phyloP scores from a whole-genome alignment of 2,113 vertebrate species.

The Eurypyga helias region DNA sequence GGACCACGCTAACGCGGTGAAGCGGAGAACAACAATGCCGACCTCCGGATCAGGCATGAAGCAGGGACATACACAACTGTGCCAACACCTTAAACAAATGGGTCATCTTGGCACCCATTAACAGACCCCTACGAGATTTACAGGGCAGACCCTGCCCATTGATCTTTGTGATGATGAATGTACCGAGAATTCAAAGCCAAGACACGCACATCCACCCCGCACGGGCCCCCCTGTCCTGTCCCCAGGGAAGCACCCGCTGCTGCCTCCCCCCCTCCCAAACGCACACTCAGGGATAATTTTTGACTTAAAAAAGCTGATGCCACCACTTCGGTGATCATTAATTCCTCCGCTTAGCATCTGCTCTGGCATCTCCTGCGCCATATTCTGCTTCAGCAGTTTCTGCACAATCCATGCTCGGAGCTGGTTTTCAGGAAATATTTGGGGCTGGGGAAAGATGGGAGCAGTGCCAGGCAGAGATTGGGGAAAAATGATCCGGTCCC shows the following conservation, averaged over 20 bases:
- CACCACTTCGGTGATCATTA: slow-evolving; percentile 1
- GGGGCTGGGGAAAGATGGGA: neutral
- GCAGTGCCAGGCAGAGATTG: neutral
- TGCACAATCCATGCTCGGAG: neutral
- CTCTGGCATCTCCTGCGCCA: neutral
- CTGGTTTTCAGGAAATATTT: neutral
- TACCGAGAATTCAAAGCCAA: neutral
- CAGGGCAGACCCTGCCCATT: neutral
- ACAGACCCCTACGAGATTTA: neutral
- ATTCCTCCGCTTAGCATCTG: slow-evolving; percentile 31
- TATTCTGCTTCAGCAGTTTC: slow-evolving; percentile 12
- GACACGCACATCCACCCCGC: neutral
- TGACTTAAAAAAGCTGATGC: slow-evolving; percentile 45
- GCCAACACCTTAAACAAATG: accelerated
- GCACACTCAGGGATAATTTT: neutral
- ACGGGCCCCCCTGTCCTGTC: accelerated
- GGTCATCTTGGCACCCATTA: neutral
- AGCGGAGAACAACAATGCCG: accelerated
- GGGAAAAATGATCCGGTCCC: neutral
- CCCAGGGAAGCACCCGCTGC: neutral
- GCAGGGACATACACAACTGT: accelerated
- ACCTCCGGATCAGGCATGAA: neutral
- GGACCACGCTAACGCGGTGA: neutral
- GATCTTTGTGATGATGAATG: neutral
- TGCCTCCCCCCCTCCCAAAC: neutral